Conservation (phyloP, 2,888 invertebrate species). For the Eupithecia subumbrata region DNA sequence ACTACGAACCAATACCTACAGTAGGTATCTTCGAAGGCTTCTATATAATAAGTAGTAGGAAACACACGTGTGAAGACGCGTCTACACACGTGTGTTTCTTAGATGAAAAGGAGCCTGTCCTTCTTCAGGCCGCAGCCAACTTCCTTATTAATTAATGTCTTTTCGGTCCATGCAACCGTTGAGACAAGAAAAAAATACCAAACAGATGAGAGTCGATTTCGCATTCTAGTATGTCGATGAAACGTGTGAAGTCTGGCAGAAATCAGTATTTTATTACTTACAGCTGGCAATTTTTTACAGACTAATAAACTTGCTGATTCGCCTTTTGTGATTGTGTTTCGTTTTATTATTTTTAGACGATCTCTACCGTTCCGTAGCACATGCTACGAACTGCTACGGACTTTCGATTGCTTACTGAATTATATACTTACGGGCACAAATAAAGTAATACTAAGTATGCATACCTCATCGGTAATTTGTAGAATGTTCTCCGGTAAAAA, state of each 20-base stretch:
- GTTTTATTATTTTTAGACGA: slow-evolving; percentile 2
- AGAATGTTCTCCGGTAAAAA: background rate
- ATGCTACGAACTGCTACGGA: background rate
- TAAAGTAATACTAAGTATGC: background rate
- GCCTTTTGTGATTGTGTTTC: background rate
- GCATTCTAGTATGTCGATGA: background rate
- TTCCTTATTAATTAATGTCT: too few species aligned
- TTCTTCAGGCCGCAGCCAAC: too few species aligned
- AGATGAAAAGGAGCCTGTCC: too few species aligned
- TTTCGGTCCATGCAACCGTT: too few species aligned
- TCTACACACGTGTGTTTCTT: background rate
- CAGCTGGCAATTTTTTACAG: background rate
- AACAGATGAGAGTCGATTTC: background rate
- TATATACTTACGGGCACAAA: background rate
- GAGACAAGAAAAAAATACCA: too few species aligned
- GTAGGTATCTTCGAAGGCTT: background rate
- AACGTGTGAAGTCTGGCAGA: background rate
- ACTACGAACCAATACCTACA: background rate
- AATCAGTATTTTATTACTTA: background rate
- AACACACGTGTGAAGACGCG: too few species aligned
- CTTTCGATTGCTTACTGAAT: background rate
- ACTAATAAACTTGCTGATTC: background rate
- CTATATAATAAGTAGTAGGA: background rate
- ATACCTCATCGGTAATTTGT: too few species aligned
- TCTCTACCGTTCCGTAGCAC: background rate